A percentile compares a stretch with the other conserved stretches of the same genome.
Conservation (phyloP, 2,888 invertebrate species). For the Chouioia cunea region DNA sequence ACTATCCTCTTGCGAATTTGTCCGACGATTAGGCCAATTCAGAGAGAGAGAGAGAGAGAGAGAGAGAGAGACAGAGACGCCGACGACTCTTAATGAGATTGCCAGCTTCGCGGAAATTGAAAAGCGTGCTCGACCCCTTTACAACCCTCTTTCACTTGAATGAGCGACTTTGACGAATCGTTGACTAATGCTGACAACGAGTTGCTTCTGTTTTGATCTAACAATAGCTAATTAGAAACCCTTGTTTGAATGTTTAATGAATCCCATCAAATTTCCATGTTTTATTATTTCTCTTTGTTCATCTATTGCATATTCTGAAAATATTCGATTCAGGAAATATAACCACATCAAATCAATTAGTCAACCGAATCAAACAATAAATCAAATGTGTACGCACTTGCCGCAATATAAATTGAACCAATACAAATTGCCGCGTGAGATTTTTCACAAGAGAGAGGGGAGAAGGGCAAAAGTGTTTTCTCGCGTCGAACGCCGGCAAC, state of each 20-base stretch:
- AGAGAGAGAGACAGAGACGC: conserved; percentile 27
- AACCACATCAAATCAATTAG: too few species aligned
- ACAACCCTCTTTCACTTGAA: neutral
- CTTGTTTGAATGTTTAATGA: too few species aligned
- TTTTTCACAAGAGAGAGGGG: conserved; percentile 18
- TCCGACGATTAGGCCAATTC: conserved; percentile 59
- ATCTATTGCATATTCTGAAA: too few species aligned
- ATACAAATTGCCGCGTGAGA: conserved; percentile 24
- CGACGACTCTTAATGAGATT: conserved; percentile 43
- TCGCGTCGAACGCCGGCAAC: conserved; percentile 22
- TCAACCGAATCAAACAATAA: too few species aligned
- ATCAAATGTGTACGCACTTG: too few species aligned
- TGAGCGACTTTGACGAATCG: conserved; percentile 23
- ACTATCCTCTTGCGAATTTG: conserved; percentile 52
- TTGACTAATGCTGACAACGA: neutral
- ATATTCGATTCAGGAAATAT: too few species aligned
- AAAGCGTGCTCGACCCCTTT: conserved; percentile 17
- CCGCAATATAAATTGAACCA: neutral
- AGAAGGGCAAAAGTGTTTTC: conserved; percentile 28
- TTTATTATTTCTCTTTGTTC: too few species aligned
- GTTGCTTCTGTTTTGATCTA: too few species aligned
- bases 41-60: conserved; percentile 30
- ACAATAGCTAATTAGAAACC: too few species aligned
- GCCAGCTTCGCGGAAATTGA: conserved; percentile 35
- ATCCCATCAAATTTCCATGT: too few species aligned